Conservation (phyloP, 2,113 vertebrate species). For the Cyphomyrus discorhynchus region DNA sequence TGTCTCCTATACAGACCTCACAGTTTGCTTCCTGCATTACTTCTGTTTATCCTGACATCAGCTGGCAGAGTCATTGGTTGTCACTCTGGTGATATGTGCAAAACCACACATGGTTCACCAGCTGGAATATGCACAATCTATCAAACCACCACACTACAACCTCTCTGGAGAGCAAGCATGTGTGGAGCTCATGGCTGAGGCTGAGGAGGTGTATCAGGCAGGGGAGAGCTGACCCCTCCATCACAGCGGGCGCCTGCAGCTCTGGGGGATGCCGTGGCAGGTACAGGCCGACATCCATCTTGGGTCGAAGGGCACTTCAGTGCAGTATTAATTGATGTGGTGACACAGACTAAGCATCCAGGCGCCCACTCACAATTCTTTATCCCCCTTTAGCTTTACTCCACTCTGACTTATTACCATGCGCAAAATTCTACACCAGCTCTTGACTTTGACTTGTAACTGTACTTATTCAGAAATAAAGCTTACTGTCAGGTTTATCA, state of each 20-base stretch:
- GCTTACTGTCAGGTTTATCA: not conserved
- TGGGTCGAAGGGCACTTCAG: not conserved
- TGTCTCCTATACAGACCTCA: not conserved
- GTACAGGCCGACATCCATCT: not conserved
- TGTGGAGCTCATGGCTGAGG: not conserved
- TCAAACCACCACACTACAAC: not conserved
- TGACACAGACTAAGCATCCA: not conserved
- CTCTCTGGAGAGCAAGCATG: not conserved
- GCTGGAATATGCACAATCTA: not conserved
- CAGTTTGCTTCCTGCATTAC: not conserved
- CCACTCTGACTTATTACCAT: not conserved
- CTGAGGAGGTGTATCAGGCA: not conserved
- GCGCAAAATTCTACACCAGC: not conserved
- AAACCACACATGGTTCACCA: not conserved
- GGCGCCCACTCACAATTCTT: not conserved
- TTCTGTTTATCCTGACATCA: not conserved
- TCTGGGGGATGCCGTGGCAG: not conserved
- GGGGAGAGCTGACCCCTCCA: not conserved
- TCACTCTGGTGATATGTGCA: not conserved
- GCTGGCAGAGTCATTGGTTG: not conserved
- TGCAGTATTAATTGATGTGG: not conserved
- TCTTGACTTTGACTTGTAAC: not conserved
- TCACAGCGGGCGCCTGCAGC: not conserved
- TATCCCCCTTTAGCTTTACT: not conserved
- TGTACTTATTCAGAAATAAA: not conserved